phyloP scores from a whole-genome alignment of 1,140 invertebrate genomes.

The Coelopa frigida region DNA sequence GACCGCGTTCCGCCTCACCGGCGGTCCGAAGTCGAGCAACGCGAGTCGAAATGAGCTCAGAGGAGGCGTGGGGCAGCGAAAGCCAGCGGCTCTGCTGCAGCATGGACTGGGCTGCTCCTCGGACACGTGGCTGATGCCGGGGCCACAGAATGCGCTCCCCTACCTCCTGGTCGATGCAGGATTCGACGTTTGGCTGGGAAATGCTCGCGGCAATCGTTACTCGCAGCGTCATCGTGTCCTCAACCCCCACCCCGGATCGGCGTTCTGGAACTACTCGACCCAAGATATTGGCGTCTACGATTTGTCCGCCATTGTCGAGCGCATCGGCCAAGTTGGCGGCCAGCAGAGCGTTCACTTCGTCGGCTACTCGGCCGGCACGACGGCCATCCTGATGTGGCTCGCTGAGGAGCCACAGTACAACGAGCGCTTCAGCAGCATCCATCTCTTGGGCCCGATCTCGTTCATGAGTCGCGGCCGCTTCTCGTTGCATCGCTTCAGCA shows the following conservation, averaged over 20 bases:
- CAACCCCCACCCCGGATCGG: constrained; percentile 44
- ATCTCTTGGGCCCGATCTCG: constrained; percentile 55
- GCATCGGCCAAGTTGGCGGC: constrained; percentile 45
- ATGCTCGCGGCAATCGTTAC: constrained; percentile 42
- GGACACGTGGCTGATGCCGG: constrained; percentile 62
- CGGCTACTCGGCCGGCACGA: constrained; percentile 58
- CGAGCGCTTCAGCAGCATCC: constrained; percentile 47
- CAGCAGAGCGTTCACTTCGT: constrained; percentile 50
- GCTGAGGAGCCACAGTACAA: constrained; percentile 56
- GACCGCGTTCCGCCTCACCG: no score
- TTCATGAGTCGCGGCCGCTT: no score
- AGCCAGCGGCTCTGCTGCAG: constrained; percentile 49
- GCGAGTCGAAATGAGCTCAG: no score
- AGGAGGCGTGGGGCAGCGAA: no score
- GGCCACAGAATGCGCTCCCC: constrained; percentile 46
- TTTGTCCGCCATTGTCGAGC: constrained; percentile 52
- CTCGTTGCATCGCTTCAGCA: no score
- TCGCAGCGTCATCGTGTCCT: constrained; percentile 38
- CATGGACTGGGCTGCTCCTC: constrained; percentile 67
- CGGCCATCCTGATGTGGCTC: constrained; percentile 54
- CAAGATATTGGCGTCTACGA: constrained; percentile 56
- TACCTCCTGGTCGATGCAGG: constrained; percentile 51
- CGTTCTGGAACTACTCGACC: constrained; percentile 55
- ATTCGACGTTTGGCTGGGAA: constrained; percentile 62
- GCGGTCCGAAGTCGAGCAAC: no score